Base-by-base conservation (phyloP, 1,140 invertebrate species). In the Archegozetes longisetosus region DNA sequence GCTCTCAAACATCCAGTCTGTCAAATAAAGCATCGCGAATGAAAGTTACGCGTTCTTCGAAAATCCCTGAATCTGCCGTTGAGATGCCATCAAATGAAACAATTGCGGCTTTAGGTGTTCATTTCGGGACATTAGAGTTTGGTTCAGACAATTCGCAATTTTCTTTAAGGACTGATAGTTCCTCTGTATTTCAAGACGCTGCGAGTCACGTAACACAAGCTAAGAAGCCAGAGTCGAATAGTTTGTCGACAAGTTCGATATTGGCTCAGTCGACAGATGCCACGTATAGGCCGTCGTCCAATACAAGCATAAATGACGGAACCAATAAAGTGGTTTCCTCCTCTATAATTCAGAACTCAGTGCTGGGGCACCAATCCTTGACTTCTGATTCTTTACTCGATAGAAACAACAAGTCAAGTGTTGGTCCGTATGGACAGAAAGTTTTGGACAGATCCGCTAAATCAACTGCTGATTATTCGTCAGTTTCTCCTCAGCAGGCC, bases 111-210 rank as follows among this genome's bases (percentile, higher is more conserved):
- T 77, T 96, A 53, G 89, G 93, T 76, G 87, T 94, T 53, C 89
- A 94, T 73, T 94, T 96, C 74, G 90, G 90, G 57, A 88, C 82
- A 20, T 74, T 94, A 63, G 89, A 94, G 67, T 87, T 91, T 69
- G 84, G 85, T 53, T 76, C 77, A 61, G 82, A 83, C 65, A 72
- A 76, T 22, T 9, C 6, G 6, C 32, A 40, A 17, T 67, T 57
- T 29, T n/a, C 60, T 6, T 23, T 61, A 2, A 28, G 57, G 49
- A 12, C 48, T 17, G 49, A 24, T 4, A 47, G 26, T 57, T 12
- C 3, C 2, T 1, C 29, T 2, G 32, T 23, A 23, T 6, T 58
- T 2, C 49, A 49, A 49, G 57, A 52, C 17, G 25, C 57, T 1
- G 24, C 24, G 2, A 25, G 40, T 32, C 20, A 55, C 20, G 55